phyloP scores from a whole-genome alignment of 2,797 vertebrate genomes.

The Sebastes vulpes region DNA sequence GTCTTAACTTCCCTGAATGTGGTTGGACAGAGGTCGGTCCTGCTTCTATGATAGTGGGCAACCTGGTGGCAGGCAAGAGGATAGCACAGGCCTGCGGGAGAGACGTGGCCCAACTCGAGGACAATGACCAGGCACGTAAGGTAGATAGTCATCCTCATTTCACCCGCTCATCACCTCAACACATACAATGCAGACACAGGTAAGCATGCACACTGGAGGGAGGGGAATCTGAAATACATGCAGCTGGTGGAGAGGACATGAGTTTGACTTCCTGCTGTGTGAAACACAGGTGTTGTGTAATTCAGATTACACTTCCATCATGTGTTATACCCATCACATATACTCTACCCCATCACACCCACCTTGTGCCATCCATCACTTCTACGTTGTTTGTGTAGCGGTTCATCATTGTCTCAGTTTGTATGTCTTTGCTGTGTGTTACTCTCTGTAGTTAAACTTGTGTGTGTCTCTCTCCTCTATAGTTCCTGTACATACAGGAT shows the following conservation, averaged over 20 bases:
- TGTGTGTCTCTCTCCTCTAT: constrained; percentile 30
- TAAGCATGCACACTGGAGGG: constrained; percentile 15
- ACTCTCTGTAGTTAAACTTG: neutral
- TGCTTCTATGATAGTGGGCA: constrained; percentile 97
- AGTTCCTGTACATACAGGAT: constrained; percentile 97
- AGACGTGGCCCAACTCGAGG: constrained; percentile 93
- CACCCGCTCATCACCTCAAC: constrained; percentile 38
- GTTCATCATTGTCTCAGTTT: neutral
- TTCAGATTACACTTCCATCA: neutral
- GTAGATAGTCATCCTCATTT: constrained; percentile 79
- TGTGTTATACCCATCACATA: neutral
- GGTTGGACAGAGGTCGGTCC: constrained; percentile 92
- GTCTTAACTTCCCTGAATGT: neutral
- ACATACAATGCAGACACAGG: constrained; percentile 30
- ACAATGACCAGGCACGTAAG: constrained; percentile 95
- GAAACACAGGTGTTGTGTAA: neutral
- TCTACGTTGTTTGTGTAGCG: neutral
- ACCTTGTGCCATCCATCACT: neutral
- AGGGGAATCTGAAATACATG: neutral
- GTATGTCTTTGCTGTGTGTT: neutral
- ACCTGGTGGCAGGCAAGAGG: constrained; percentile 95
- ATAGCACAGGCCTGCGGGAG: constrained; percentile 96
- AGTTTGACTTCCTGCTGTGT: neutral
- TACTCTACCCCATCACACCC: neutral
- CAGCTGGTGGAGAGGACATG: neutral